Evolutionary conservation across 2,113 vertebrate species (phyloP), one percentile per base, ranked within the genome.

Genomic region (Dicrurus megarhynchus): DNA sequence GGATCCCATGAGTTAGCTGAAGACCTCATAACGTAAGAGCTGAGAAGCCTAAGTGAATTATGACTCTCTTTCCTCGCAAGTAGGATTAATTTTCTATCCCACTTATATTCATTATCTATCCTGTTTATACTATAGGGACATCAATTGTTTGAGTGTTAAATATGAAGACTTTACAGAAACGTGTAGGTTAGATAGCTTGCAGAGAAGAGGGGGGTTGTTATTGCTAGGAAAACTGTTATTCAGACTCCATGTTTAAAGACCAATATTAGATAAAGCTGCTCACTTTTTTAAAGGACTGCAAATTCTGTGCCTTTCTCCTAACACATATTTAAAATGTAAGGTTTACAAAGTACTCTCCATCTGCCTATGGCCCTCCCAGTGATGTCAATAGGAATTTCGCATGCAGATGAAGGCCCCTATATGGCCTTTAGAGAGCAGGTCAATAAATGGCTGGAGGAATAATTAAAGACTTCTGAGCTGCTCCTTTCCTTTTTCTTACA

Each of bases 21-120:
- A 98, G 98, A 98, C 95, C 97, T 93, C 97, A 96, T 97, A 97
- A 95, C 95, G 88, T 94, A 97, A 97, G 95, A 95, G 95, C 96
- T 87, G 90, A 97, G 97, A 96, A 97, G 93, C 97, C 97, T 97
- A 97, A 97, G 97, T 97, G 97, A 97, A 97, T 97, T 97, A 97
- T 95, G 97, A 95, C 97, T 97, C 94, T 97, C 90, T 94, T 97
- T 95, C 89, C 96, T 97, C 69, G 55, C 84, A 96, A 97, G 93
- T 95, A 97, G 89, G 94, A 96, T 97, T 97, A 97, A 94, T 97
- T 97, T 97, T 97, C 95, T 96, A 97, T 95, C 92, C 94, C 93
- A 96, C 96, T 70, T 90, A 95, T 95, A 93, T 98, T 97, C 96
- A 96, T 97, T 96, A 97, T 97, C 97, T 96, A 97, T 90, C 97